Percentiles rank a stretch among this genome's conserved stretches.
Conservation (phyloP, 2,888 invertebrate genomes). For the Amphimallon solstitiale region DNA sequence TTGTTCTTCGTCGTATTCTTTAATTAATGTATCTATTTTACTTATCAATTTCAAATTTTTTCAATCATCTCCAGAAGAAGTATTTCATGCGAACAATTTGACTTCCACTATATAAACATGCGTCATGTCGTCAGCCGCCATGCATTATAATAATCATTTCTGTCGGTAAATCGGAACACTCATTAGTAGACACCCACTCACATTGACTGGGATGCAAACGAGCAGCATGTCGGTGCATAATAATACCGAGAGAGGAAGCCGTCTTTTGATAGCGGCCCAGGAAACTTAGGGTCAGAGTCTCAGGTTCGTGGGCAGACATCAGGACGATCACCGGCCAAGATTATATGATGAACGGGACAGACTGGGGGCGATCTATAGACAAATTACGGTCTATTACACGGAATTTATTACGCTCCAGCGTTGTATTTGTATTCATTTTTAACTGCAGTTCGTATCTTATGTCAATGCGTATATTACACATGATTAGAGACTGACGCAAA, state of each 20-base stretch:
- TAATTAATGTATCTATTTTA: too few relatives aligned
- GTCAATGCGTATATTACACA: too few relatives aligned
- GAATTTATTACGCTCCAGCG: background rate
- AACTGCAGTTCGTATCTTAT: too few relatives aligned
- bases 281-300: slow-evolving; percentile 41
- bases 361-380: slow-evolving; percentile 8
- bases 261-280: slow-evolving; percentile 38
- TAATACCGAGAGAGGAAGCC: slow-evolving; percentile 39
- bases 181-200: slow-evolving; percentile 44
- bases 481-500: too few relatives aligned
- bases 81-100: background rate
- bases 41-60: background rate
- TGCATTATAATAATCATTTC: slow-evolving; percentile 12
- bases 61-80: background rate
- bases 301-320: slow-evolving; percentile 39
- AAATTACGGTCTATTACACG: slow-evolving; percentile 5
- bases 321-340: slow-evolving; percentile 39
- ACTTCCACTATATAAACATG: background rate
- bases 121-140: background rate
- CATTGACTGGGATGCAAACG: slow-evolving; percentile 35
- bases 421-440: background rate
- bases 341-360: slow-evolving; percentile 20
- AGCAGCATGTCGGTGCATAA: slow-evolving; percentile 36
- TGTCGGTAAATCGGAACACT: slow-evolving; percentile 41
- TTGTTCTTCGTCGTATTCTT: too few relatives aligned